These are phyloP conservation scores for Ormia ochracea DNA, from an alignment of 2,888 invertebrate genomes.

Conservation along the genomic window DNA sequence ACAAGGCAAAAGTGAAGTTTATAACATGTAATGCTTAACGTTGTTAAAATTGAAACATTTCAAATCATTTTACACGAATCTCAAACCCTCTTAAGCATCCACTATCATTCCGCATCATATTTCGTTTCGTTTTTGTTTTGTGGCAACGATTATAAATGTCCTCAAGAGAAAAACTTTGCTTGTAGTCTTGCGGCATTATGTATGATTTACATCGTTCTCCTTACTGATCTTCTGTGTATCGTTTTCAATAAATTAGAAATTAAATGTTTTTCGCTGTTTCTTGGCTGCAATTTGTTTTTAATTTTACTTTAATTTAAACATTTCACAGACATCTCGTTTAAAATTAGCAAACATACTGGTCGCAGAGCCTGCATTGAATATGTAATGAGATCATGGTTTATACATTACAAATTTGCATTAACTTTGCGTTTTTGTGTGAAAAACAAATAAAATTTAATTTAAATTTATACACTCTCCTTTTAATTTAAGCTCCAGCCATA, in stretches of 20 bases:
- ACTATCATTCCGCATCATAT: slow-evolving; percentile 19
- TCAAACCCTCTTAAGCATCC: background rate
- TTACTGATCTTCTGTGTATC: slow-evolving; percentile 21
- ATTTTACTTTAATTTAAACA: slow-evolving; percentile 17
- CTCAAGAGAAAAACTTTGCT: background rate
- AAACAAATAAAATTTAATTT: slow-evolving; percentile 54
- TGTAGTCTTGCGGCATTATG: background rate
- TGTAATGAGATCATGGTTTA: slow-evolving; percentile 44
- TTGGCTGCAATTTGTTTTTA: slow-evolving; percentile 11
- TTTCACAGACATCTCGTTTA: slow-evolving; percentile 4
- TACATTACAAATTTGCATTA: slow-evolving; percentile 35
- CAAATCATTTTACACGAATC: slow-evolving; percentile 29
- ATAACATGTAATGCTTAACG: slow-evolving; percentile 34
- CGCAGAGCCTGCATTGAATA: slow-evolving; percentile 42
- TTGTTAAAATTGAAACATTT: slow-evolving; percentile 21
- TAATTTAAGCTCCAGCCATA: background rate
- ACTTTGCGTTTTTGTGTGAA: slow-evolving; percentile 19
- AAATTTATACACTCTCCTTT: slow-evolving; percentile 37
- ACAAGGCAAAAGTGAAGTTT: slow-evolving; percentile 16
- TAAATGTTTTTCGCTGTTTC: background rate
- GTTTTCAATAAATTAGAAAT: background rate
- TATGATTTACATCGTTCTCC: slow-evolving; percentile 22
- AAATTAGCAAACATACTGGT: background rate
- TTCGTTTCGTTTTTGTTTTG: background rate
- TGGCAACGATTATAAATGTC: slow-evolving; percentile 31